A percentile compares a stretch with the other conserved stretches of the same genome.
phyloP scores from a whole-genome alignment of 2,797 vertebrate genomes.

The Anguilla pacifica region DNA sequence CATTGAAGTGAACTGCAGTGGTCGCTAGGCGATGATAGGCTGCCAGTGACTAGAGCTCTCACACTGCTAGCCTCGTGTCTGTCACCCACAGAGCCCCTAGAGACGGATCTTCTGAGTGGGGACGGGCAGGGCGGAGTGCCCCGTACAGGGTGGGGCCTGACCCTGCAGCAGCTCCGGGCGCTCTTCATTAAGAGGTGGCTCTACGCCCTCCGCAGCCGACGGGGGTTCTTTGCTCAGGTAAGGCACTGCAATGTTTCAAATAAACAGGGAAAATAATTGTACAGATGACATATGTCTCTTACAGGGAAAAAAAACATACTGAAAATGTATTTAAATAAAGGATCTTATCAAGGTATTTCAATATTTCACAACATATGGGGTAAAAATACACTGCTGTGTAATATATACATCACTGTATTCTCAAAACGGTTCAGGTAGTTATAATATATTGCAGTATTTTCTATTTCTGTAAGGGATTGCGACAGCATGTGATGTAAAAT shows the following conservation, averaged over 20 bases:
- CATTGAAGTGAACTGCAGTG: neutral
- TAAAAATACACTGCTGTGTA: too few relatives aligned
- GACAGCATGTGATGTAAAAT: neutral
- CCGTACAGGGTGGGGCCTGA: slow-evolving; percentile 73
- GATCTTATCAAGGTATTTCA: neutral
- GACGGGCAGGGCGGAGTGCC: slow-evolving; percentile 45
- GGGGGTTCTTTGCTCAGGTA: slow-evolving; percentile 84
- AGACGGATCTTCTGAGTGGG: slow-evolving; percentile 73
- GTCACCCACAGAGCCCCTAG: slow-evolving; percentile 60
- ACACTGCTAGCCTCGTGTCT: neutral
- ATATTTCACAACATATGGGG: neutral
- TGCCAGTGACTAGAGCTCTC: neutral
- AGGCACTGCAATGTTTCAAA: slow-evolving; percentile 27
- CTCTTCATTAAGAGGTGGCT: slow-evolving; percentile 86
- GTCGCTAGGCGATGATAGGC: neutral
- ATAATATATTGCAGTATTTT: neutral
- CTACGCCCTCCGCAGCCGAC: slow-evolving; percentile 78
- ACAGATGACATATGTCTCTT: neutral
- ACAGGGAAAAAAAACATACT: neutral
- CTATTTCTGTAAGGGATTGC: neutral
- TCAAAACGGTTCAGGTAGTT: neutral
- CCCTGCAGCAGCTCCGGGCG: slow-evolving; percentile 80
- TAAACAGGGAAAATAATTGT: neutral
- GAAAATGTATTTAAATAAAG: neutral
- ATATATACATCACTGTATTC: neutral